Conservation (phyloP, 2,888 invertebrate genomes). For the Andrena marginata region DNA sequence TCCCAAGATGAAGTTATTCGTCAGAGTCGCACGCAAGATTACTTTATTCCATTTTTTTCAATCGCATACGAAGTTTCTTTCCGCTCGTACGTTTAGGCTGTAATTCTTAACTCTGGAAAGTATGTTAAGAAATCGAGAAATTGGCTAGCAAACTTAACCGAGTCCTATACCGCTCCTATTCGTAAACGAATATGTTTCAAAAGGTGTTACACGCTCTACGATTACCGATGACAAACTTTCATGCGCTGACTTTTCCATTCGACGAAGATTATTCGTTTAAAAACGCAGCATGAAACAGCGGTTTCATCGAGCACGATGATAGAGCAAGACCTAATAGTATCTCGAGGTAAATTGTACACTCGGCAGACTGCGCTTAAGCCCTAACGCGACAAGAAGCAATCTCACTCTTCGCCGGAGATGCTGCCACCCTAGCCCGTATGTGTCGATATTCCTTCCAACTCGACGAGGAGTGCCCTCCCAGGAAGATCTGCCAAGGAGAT, state of each 20-base stretch:
- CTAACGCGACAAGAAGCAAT: constrained; percentile 58
- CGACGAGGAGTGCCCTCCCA: constrained; percentile 57
- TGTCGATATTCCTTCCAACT: constrained; percentile 49
- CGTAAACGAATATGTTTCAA: constrained; percentile 49
- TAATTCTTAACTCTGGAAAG: constrained; percentile 82
- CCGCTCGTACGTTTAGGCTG: constrained; percentile 71
- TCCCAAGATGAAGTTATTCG: constrained; percentile 79
- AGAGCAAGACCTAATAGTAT: constrained; percentile 61
- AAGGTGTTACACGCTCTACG: constrained; percentile 40
- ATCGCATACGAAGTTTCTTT: constrained; percentile 67
- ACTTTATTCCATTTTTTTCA: constrained; percentile 79
- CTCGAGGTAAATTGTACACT: constrained; percentile 60
- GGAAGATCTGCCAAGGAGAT: constrained; percentile 67
- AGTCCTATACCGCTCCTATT: constrained; percentile 38
- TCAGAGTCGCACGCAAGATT: constrained; percentile 81
- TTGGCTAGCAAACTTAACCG: constrained; percentile 83
- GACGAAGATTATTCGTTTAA: constrained; percentile 62
- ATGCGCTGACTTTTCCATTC: constrained; percentile 50
- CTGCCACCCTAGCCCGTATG: constrained; percentile 56
- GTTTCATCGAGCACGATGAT: constrained; percentile 54
- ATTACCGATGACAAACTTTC: constrained; percentile 38
- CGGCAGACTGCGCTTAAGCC: constrained; percentile 52
- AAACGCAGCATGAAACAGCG: constrained; percentile 48
- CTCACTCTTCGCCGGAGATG: constrained; percentile 54
- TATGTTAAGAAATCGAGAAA: constrained; percentile 83